Evolutionary conservation across 2,797 vertebrate species (phyloP), one percentile per base, ranked within the genome.

Genomic region (Synaphobranchus kaupii): DNA sequence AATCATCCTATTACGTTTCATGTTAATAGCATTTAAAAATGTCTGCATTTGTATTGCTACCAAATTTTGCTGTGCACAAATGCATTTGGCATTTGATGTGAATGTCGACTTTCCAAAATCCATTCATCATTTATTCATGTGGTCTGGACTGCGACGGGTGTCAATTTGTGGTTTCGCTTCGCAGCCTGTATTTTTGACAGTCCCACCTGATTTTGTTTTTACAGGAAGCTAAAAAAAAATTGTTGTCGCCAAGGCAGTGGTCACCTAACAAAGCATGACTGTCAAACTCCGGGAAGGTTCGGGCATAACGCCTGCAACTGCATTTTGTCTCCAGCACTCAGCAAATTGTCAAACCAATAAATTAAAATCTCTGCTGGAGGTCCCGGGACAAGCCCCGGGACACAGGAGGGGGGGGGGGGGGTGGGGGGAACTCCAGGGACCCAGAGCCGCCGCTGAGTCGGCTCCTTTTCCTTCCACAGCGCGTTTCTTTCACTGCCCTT

Each of bases 181-280:
- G 78, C 68, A 31, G 87, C 84, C 86, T 87, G 90, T 87, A 84
- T 73, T 85, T 85, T 85, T 89, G 85, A 88, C 85, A 88, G 82
- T 91, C 76, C 73, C 85, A 88, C 91, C 90, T 90, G 92, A 95
- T 94, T 94, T 94, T 94, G 94, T 94, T 94, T 94, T 94, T 92
- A 94, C 60, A 44, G 92, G 93, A 95, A 95, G 95, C 95, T 94
- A 94, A 90, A 96, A 96, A 96, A 39, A n/a, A n/a, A n/a, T n/a
- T 96, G 95, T 95, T 95, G 95, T 90, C 90, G 92, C 94, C 94
- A 92, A 91, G 94, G 94, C 93, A 88, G 88, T 90, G 92, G 93
- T 94, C 91, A 90, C 92, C 94, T 96, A 96, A 96, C 96, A 95
- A 95, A 94, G 93, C 94, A 90, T 86, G 88, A 90, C 92, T 90